Percentiles rank a stretch among this genome's conserved stretches.
phyloP scores from a whole-genome alignment of 2,888 invertebrate genomes.

The Torymus aiolomorphi region DNA sequence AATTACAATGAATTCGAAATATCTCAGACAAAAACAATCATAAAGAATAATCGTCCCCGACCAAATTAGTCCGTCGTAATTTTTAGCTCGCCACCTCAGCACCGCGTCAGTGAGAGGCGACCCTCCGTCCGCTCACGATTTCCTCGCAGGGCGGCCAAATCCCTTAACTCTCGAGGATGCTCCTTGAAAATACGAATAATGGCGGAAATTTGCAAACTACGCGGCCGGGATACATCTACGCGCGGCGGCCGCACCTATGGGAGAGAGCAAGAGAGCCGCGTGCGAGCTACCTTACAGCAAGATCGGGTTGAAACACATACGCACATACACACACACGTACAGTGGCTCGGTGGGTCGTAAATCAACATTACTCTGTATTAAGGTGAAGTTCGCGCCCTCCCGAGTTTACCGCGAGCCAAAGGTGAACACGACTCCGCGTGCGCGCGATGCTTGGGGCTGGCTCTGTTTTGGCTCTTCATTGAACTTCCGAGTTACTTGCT shows the following conservation, averaged over 20 bases:
- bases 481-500: constrained; percentile 50
- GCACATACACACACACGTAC: constrained; percentile 61
- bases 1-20: no score
- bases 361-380: constrained; percentile 76
- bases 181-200: constrained; percentile 57
- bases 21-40: no score
- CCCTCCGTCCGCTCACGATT: constrained; percentile 4
- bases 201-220: constrained; percentile 56
- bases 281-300: no score
- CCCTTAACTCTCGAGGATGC: constrained; percentile 53
- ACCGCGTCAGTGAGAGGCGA: no score
- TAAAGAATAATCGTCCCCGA: neutral
- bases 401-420: constrained; percentile 39
- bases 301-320: constrained; percentile 60
- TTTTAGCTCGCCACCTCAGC: constrained; percentile 21
- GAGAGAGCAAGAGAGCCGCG: constrained; percentile 37
- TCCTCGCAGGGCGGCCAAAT: constrained; percentile 23
- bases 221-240: neutral
- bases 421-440: constrained; percentile 32
- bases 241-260: constrained; percentile 4
- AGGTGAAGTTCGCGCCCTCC: constrained; percentile 67
- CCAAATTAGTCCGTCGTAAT: constrained; percentile 37
- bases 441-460: neutral
- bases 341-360: constrained; percentile 66
- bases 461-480: constrained; percentile 49